Base-by-base conservation (phyloP, 2,888 invertebrate species). In the Nebria brevicollis region DNA sequence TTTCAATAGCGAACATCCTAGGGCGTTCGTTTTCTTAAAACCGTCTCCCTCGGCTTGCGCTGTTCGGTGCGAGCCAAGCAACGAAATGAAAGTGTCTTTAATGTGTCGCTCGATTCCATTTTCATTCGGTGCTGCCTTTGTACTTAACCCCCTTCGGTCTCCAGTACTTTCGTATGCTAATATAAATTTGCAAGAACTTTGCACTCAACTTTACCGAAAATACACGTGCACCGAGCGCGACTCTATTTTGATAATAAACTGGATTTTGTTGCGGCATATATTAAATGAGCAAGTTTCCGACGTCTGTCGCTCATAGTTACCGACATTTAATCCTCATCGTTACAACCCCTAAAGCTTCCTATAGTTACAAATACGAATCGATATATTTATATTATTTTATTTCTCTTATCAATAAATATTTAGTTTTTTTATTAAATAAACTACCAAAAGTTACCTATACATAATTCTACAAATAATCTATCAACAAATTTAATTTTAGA, bases 101-200 rank as follows among this genome's bases (percentile, higher is more conserved):
- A 73, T 78, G 78, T 73, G 78, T 78, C 78, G 54, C 77, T 7
- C 54, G 77, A 77, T 64, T 25, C 76, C 76, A 76, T 76, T 72
- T 77, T 72, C 77, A 77, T 77, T 54, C 72, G 66, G 72, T 8
- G 2, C 20, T 34, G 25, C 34, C n/a, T 34, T 25, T 72, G 72
- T 70, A 72, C 72, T 77, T 77, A 54, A 66, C 66, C 66, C 76
- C 65, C 11, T 25, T 25, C 15, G 7, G 70, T 15, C 72, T 26
- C 41, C 15, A 20, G 66, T 72, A 77, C 77, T 77, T 77, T 65
- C 34, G 54, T 72, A 77, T 78, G 78, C 78, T 78, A 78, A 78
- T 78, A 78, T 78, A 78, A 78, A 78, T 78, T 78, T 78, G 78
- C 78, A 64, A 73, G 73, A 78, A 78, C 78, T 78, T 78, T 78